Evolutionary conservation across 2,888 invertebrate genomes (phyloP).

Genomic region (Aphrophora alni): DNA sequence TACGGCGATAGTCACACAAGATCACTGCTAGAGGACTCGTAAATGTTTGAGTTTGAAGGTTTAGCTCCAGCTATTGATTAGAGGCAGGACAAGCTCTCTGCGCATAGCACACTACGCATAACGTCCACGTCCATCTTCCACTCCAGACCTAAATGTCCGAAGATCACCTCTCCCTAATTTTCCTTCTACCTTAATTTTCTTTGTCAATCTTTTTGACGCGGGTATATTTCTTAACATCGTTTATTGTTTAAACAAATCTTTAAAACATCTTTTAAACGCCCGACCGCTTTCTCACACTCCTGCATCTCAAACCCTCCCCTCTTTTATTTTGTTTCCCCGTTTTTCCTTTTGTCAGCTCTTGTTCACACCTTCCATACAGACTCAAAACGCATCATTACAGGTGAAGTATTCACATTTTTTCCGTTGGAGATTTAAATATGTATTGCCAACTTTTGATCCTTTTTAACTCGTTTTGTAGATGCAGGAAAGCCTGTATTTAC

Average conservation of each 20-base stretch:
- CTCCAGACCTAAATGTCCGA: constrained; percentile 2
- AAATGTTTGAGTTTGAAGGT: not conserved
- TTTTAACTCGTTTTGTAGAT: too few relatives aligned
- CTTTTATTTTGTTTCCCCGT: not conserved
- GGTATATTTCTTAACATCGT: not conserved
- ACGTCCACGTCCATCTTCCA: not conserved
- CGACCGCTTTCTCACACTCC: not conserved
- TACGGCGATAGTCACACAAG: not conserved
- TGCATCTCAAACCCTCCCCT: not conserved
- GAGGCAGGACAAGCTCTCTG: not conserved
- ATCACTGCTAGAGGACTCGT: not conserved
- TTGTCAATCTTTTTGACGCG: not conserved
- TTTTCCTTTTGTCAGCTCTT: not conserved
- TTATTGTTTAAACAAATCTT: not conserved
- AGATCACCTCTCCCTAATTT: constrained; percentile 6
- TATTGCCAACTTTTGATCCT: too few relatives aligned
- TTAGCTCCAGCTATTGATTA: not conserved
- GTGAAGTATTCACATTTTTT: too few relatives aligned
- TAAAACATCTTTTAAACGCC: not conserved
- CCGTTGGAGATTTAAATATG: too few relatives aligned
- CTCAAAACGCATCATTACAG: too few relatives aligned
- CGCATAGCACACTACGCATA: not conserved
- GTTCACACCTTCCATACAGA: too few relatives aligned
- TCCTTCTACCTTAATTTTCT: not conserved
- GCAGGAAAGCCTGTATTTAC: too few relatives aligned